phyloP scores from a whole-genome alignment of 1,140 invertebrate species.

The Hypsibius dujardini region DNA sequence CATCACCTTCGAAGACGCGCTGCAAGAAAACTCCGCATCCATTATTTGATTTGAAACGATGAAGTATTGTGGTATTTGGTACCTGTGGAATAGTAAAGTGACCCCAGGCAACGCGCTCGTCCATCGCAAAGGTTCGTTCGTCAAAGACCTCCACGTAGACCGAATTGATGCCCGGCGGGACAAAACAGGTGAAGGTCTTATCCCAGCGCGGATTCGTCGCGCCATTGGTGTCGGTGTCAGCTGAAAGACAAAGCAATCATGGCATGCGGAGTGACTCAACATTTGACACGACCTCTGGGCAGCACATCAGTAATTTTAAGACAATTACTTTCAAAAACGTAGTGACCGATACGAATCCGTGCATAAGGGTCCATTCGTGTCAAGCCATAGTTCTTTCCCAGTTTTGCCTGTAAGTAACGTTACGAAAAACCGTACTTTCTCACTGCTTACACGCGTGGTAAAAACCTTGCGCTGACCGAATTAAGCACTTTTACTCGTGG shows the following conservation, averaged over 20 bases:
- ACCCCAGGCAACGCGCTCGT: constrained; percentile 38
- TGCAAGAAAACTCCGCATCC: constrained; percentile 5
- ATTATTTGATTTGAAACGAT: too few species aligned
- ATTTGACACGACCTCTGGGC: too few species aligned
- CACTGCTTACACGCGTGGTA: too few species aligned
- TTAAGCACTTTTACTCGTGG: too few species aligned
- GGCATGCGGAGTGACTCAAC: too few species aligned
- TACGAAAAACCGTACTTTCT: too few species aligned
- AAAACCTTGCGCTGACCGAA: too few species aligned
- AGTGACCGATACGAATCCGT: constrained; percentile 5
- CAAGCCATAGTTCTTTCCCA: constrained; percentile 9
- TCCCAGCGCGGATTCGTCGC: constrained; percentile 15
- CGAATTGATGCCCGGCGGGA: constrained; percentile 37
- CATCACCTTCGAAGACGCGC: constrained; percentile 34
- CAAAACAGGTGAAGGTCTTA: constrained; percentile 28
- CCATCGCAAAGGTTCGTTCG: constrained; percentile 37
- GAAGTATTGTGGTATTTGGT: too few species aligned
- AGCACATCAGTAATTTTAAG: too few species aligned
- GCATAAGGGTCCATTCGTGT: constrained; percentile 13
- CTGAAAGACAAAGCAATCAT: too few species aligned
- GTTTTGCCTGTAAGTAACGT: not conserved
- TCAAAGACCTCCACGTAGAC: constrained; percentile 40
- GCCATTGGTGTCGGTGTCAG: constrained; percentile 11
- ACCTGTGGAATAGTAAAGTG: constrained; percentile 34
- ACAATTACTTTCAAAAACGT: not conserved